phyloP scores from a whole-genome alignment of 2,888 invertebrate genomes.

The Trachelus tabidus region DNA sequence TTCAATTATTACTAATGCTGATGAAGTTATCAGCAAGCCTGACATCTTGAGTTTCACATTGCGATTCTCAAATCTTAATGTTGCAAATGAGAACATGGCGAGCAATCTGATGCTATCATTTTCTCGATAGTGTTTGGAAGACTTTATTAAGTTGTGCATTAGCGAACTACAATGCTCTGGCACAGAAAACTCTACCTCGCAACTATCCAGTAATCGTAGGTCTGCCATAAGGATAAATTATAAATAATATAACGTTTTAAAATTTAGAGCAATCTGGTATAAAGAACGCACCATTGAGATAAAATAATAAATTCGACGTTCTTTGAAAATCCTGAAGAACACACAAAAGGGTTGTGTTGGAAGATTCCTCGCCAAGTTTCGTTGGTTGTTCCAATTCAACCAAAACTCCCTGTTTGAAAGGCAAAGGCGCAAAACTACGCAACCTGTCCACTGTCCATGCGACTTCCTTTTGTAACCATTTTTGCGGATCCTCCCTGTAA shows the following conservation, averaged over 20 bases:
- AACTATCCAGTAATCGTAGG: constrained; percentile 63
- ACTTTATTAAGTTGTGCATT: constrained; percentile 50
- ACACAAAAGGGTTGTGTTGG: constrained; percentile 52
- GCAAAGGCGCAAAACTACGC: constrained; percentile 66
- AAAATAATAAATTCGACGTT: constrained; percentile 68
- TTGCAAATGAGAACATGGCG: constrained; percentile 65
- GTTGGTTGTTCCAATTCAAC: constrained; percentile 66
- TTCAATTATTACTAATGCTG: constrained; percentile 65
- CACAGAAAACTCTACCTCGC: constrained; percentile 63
- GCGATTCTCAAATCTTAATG: constrained; percentile 54
- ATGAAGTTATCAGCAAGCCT: constrained; percentile 53
- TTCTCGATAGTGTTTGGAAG: constrained; percentile 52
- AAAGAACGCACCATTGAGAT: constrained; percentile 64
- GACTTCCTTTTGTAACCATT: constrained; percentile 68
- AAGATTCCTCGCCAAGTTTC: constrained; percentile 52
- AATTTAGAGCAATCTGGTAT: neutral
- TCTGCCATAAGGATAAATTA: constrained; percentile 47
- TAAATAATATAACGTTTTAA: neutral
- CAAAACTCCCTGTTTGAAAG: constrained; percentile 70
- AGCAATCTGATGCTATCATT: constrained; percentile 61
- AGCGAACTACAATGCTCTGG: constrained; percentile 52
- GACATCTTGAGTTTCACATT: constrained; percentile 45
- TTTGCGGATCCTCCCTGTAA: constrained; percentile 68
- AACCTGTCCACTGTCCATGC: constrained; percentile 68
- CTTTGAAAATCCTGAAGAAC: constrained; percentile 69